These are phyloP conservation scores for Sesamia inferens DNA, from an alignment of 2,888 invertebrate genomes.

Conservation along the genomic window DNA sequence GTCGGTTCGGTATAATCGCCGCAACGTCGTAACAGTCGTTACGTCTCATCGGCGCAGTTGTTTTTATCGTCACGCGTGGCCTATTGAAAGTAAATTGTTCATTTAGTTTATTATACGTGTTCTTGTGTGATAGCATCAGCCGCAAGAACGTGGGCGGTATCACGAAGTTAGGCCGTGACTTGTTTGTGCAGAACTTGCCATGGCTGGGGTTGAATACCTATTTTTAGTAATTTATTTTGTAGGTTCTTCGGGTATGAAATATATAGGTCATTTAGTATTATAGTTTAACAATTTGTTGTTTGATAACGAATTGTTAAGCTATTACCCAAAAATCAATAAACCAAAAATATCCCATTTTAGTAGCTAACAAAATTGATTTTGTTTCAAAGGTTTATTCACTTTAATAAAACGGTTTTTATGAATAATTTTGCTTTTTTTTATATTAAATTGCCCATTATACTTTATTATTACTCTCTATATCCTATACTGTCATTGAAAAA, in stretches of 20 bases:
- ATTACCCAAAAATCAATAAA: background rate
- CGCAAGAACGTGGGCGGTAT: background rate
- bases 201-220: background rate
- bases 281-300: too few relatives aligned
- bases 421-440: too few relatives aligned
- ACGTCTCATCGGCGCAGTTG: constrained; percentile 54
- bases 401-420: too few relatives aligned
- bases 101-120: constrained; percentile 68
- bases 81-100: constrained; percentile 72
- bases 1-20: constrained; percentile 5
- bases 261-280: background rate
- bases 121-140: constrained; percentile 31
- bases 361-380: too few relatives aligned
- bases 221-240: background rate
- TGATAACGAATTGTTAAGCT: background rate
- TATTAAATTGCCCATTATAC: too few relatives aligned
- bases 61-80: constrained; percentile 64
- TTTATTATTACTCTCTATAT: too few relatives aligned
- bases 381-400: too few relatives aligned
- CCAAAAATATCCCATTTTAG: too few relatives aligned
- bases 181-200: background rate
- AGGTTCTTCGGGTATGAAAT: background rate
- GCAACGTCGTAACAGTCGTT: constrained; percentile 15
- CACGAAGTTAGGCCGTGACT: background rate
- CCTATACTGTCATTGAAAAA: too few relatives aligned